Percentiles rank a stretch among this genome's conserved stretches.
Conservation (phyloP, 2,113 vertebrate genomes). For the Eudorcas thomsonii region DNA sequence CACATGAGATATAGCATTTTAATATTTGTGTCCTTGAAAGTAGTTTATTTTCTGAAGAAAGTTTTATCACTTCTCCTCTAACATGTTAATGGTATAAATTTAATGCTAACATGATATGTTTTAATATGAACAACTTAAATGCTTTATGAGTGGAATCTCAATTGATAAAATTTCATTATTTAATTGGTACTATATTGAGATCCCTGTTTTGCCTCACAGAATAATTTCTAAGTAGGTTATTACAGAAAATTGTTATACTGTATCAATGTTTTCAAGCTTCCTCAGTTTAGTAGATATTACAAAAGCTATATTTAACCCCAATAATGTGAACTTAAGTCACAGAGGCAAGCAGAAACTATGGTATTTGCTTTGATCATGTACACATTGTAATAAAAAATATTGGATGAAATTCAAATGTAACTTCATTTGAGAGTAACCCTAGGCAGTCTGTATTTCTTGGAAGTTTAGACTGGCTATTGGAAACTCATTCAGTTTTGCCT, state of each 20-base stretch:
- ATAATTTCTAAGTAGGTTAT: not conserved
- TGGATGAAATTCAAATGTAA: slow-evolving; percentile 78
- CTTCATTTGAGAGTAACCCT: slow-evolving; percentile 76
- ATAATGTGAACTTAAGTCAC: slow-evolving; percentile 24
- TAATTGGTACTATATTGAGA: not conserved
- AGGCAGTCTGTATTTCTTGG: slow-evolving; percentile 67
- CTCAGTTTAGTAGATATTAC: not conserved
- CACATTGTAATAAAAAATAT: slow-evolving; percentile 72
- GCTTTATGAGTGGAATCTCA: not conserved
- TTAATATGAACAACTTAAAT: not conserved
- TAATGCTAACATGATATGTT: not conserved
- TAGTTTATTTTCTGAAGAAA: not conserved
- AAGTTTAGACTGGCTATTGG: slow-evolving; percentile 60
- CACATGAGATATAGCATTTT: not conserved
- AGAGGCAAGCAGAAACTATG: slow-evolving; percentile 34
- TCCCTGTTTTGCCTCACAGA: not conserved
- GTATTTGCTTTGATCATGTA: slow-evolving; percentile 67
- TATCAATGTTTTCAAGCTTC: not conserved
- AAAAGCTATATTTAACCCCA: slow-evolving; percentile 15
- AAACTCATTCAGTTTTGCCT: slow-evolving; percentile 76
- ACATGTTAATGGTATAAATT: not conserved
- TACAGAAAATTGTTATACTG: not conserved
- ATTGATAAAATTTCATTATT: not conserved
- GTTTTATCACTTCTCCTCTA: not conserved
- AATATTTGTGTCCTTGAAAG: not conserved